Percentiles rank a stretch among this genome's conserved stretches.
Conservation (phyloP, 2,888 invertebrate genomes). For the Eilema depressum region DNA sequence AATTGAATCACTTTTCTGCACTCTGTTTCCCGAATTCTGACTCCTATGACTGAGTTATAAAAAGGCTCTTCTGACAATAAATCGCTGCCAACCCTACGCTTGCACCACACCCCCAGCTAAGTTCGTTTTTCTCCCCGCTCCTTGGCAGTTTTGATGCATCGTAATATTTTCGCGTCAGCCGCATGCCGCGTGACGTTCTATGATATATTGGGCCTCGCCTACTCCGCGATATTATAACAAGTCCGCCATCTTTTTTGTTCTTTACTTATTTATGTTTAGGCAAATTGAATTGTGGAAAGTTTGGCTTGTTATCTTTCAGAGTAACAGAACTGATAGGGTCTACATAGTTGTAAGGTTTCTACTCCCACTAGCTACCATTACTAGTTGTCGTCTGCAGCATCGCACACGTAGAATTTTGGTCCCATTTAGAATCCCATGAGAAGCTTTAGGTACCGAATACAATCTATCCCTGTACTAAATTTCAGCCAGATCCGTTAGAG, state of each 20-base stretch:
- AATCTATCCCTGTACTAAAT: too few species aligned
- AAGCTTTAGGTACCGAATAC: too few species aligned
- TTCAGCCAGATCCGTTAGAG: too few species aligned
- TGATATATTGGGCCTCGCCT: slow-evolving; percentile 78
- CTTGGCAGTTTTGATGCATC: slow-evolving; percentile 84
- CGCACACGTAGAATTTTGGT: too few species aligned
- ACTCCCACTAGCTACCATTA: too few species aligned
- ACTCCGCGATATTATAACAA: slow-evolving; percentile 57
- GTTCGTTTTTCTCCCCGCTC: slow-evolving; percentile 74
- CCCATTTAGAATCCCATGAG: too few species aligned
- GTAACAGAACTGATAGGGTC: not conserved
- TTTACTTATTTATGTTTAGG: slow-evolving; percentile 39
- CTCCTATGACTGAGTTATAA: not conserved
- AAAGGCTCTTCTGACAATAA: not conserved
- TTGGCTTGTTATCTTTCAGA: slow-evolving; percentile 11
- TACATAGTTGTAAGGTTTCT: not conserved
- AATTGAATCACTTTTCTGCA: not conserved
- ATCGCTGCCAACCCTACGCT: slow-evolving; percentile 40
- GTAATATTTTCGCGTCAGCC: slow-evolving; percentile 84
- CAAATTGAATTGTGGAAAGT: slow-evolving; percentile 37
- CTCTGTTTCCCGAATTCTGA: not conserved
- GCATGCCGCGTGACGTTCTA: slow-evolving; percentile 74
- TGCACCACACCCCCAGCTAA: slow-evolving; percentile 42
- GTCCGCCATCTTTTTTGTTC: slow-evolving; percentile 33
- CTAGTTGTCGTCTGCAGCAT: too few species aligned